A percentile compares a stretch with the other conserved stretches of the same genome.
These are phyloP conservation scores for Stenolophus ochropezus DNA, from an alignment of 2,888 invertebrate species.

Conservation along the genomic window DNA sequence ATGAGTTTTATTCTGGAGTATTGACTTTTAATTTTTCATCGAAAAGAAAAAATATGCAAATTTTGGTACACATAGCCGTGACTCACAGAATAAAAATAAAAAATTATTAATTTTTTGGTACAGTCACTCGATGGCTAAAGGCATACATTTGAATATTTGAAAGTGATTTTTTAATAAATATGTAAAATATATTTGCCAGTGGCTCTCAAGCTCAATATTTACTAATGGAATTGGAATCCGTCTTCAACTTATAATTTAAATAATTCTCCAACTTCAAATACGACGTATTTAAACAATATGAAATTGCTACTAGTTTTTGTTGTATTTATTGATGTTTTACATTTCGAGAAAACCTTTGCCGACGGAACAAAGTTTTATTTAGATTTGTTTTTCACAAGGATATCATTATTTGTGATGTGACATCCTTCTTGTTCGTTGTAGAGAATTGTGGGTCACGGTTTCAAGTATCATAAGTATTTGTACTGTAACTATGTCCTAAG, in stretches of 20 bases:
- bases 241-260: neutral
- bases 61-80: slow-evolving; percentile 24
- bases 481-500: no score
- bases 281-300: neutral
- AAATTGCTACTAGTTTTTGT: neutral
- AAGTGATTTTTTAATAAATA: slow-evolving; percentile 49
- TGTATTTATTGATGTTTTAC: neutral
- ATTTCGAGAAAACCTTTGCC: neutral
- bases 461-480: neutral
- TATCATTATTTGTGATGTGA: neutral
- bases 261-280: neutral
- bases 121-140: slow-evolving; percentile 31
- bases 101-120: slow-evolving; percentile 31
- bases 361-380: neutral
- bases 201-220: neutral
- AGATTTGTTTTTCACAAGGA: neutral
- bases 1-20: neutral
- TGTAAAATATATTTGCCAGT: slow-evolving; percentile 36
- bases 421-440: no score
- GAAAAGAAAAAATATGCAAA: slow-evolving; percentile 35
- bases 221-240: neutral
- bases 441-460: neutral
- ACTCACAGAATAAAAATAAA: slow-evolving; percentile 34
- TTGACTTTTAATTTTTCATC: slow-evolving; percentile 11
- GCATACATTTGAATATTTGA: slow-evolving; percentile 46